A percentile compares a stretch with the other conserved stretches of the same genome.
These are phyloP conservation scores for Aporrectodea caliginosa DNA, from an alignment of 1,140 invertebrate genomes.

Conservation along the genomic window DNA sequence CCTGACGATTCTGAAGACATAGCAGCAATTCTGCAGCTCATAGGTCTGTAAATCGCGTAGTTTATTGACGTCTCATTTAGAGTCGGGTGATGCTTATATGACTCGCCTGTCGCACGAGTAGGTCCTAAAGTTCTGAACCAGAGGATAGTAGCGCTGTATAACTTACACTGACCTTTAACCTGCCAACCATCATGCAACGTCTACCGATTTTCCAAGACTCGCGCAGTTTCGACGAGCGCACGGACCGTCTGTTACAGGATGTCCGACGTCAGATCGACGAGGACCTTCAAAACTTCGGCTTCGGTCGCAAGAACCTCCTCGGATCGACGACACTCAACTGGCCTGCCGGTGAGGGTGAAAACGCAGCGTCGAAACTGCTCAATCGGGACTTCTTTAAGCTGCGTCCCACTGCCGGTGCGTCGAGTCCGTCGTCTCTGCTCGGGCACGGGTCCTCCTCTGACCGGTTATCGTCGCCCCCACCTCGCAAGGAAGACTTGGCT, in stretches of 20 bases:
- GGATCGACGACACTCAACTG: neutral
- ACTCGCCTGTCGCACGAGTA: neutral
- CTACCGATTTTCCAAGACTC: constrained; percentile 8
- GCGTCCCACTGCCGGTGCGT: neutral
- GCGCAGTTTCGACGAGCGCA: constrained; percentile 20
- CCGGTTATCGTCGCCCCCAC: neutral
- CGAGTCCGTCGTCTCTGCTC: too few species aligned
- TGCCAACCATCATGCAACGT: constrained; percentile 10
- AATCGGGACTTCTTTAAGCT: constrained; percentile 15
- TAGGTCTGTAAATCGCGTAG: neutral
- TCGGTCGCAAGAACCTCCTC: constrained; percentile 10
- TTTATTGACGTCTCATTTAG: neutral
- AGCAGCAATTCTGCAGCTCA: neutral
- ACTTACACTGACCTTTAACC: neutral
- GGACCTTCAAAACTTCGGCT: constrained; percentile 3
- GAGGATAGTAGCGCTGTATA: neutral
- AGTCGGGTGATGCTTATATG: neutral
- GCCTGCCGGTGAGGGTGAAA: neutral
- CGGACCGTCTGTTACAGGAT: constrained; percentile 13
- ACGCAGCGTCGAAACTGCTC: neutral
- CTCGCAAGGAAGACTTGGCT: neutral
- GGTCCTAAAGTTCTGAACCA: neutral
- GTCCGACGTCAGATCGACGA: constrained; percentile 18
- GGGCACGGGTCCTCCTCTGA: constrained; percentile 1
- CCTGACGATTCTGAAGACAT: neutral